Conservation (phyloP, 2,888 invertebrate species). For the Linnaemya vulpina region DNA sequence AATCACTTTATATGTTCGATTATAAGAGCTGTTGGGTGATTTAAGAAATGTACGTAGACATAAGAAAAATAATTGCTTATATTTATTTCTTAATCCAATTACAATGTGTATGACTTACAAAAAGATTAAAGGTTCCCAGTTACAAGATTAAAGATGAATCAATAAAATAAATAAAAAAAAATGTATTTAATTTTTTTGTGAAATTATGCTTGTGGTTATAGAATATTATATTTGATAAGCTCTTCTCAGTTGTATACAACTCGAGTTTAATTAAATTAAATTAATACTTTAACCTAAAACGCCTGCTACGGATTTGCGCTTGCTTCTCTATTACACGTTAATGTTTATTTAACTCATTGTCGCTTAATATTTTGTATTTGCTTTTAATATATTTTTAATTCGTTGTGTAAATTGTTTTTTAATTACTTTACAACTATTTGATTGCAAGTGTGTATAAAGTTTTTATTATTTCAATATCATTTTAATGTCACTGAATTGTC, state of each 20-base stretch:
- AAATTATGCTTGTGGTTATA: background rate
- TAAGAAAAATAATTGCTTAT: background rate
- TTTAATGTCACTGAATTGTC: slow-evolving; percentile 60
- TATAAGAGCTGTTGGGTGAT: slow-evolving; percentile 2
- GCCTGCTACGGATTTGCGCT: slow-evolving; percentile 1
- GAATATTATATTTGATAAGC: background rate
- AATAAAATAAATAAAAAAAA: background rate
- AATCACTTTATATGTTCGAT: slow-evolving; percentile 26
- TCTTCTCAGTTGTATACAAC: slow-evolving; percentile 3
- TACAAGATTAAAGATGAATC: background rate
- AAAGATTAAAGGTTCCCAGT: slow-evolving; percentile 2
- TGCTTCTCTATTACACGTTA: slow-evolving; percentile 3
- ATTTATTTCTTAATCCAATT: slow-evolving; percentile 24
- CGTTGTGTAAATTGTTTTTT: slow-evolving; percentile 42
- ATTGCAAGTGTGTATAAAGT: slow-evolving; percentile 15
- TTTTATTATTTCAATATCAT: slow-evolving; percentile 47
- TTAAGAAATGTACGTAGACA: background rate
- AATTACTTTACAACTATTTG: slow-evolving; percentile 43
- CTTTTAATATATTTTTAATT: slow-evolving; percentile 29
- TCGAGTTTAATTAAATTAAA: slow-evolving; percentile 3
- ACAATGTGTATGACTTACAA: slow-evolving; percentile 7
- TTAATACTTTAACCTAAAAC: background rate
- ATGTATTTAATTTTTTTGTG: background rate
- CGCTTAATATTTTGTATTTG: background rate
- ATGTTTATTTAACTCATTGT: background rate